Percentiles rank a stretch among this genome's conserved stretches.
Evolutionary conservation across 2,888 invertebrate species (phyloP).

Genomic region (Bombyx huttoni): DNA sequence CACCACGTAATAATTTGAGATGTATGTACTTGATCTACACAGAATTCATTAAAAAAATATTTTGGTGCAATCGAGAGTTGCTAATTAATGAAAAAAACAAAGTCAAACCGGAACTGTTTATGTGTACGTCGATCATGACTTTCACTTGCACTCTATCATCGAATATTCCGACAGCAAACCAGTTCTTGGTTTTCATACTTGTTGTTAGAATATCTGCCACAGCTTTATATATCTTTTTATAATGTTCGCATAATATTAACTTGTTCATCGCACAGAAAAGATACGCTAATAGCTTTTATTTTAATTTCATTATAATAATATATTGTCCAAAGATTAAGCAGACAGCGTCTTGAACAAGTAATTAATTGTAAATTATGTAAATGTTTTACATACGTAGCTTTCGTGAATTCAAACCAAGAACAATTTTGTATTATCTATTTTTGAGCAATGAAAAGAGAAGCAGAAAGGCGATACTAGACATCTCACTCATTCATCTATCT

Average conservation of each 20-base stretch:
- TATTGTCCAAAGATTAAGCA: neutral
- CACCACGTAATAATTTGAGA: neutral
- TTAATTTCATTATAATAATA: conserved; percentile 22
- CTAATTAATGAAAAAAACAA: conserved; percentile 39
- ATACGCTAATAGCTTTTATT: conserved; percentile 28
- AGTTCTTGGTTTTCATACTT: conserved; percentile 41
- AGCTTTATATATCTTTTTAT: conserved; percentile 21
- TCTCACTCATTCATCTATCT: conserved; percentile 4
- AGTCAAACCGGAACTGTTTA: conserved; percentile 61
- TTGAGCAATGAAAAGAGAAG: neutral
- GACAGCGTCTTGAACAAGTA: neutral
- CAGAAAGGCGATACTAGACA: neutral
- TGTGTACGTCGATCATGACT: conserved; percentile 58
- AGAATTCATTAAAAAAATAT: conserved; percentile 4
- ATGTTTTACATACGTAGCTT: neutral
- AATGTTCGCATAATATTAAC: conserved; percentile 24
- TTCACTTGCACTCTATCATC: conserved; percentile 67
- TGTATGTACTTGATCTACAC: neutral
- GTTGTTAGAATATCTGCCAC: conserved; percentile 32
- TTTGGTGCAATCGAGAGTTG: conserved; percentile 16
- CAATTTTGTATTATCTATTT: neutral
- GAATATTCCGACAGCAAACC: conserved; percentile 59
- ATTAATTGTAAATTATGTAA: neutral
- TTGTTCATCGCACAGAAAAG: conserved; percentile 25
- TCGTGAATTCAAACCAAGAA: neutral